These are phyloP conservation scores for Steatocranus sp. DNA, from an alignment of 2,797 vertebrate species.

Conservation along the genomic window DNA sequence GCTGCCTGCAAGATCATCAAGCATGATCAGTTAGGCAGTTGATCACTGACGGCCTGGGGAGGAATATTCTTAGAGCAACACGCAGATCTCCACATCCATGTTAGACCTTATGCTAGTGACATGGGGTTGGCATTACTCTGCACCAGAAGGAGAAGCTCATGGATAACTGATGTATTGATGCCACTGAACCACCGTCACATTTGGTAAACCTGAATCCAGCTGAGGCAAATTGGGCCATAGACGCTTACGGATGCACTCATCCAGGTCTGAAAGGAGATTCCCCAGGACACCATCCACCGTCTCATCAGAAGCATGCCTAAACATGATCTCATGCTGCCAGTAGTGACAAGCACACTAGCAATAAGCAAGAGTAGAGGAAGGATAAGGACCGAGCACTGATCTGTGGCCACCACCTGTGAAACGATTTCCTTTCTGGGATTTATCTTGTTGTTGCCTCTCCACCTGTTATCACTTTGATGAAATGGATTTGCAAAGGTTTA, in stretches of 20 bases:
- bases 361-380: neutral
- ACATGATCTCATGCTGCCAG: neutral
- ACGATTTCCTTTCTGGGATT: neutral
- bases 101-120: neutral
- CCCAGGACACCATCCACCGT: neutral
- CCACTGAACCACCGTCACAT: rapidly evolving
- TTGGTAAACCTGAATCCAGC: neutral
- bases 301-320: neutral
- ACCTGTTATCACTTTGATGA: neutral
- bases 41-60: neutral
- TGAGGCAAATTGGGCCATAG: neutral
- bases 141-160: rapidly evolving
- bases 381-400: neutral
- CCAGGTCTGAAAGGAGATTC: neutral
- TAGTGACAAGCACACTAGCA: neutral
- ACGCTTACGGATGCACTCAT: neutral
- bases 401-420: neutral
- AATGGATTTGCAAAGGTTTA: neutral
- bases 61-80: neutral
- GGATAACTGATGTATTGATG: neutral
- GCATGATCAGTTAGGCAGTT: rapidly evolving
- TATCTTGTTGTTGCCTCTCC: neutral
- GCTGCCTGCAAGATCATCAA: rapidly evolving
- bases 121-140: neutral
- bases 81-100: neutral